Conservation (phyloP, 2,797 vertebrate genomes). For the Argyrosomus regius region DNA sequence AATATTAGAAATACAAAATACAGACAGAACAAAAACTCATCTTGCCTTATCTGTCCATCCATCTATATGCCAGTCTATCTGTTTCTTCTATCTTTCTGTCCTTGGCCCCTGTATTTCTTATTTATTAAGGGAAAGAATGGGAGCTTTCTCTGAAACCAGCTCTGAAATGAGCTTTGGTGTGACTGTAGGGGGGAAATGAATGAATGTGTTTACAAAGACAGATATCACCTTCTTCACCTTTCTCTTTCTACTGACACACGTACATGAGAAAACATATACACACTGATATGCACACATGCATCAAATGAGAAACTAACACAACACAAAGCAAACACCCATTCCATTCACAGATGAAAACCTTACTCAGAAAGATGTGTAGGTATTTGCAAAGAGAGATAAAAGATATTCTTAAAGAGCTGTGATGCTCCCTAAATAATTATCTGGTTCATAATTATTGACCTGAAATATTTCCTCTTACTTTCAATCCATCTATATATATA, state of each 20-base stretch:
- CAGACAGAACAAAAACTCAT: slow-evolving; percentile 40
- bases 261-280: slow-evolving; percentile 12
- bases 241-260: slow-evolving; percentile 2
- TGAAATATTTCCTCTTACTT: slow-evolving; percentile 41
- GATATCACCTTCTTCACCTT: slow-evolving; percentile 19
- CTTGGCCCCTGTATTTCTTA: slow-evolving; percentile 24
- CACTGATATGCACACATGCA: not conserved
- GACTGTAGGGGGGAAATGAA: slow-evolving; percentile 33
- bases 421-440: slow-evolving; percentile 40
- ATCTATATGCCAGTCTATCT: slow-evolving; percentile 29
- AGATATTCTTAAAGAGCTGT: slow-evolving; percentile 2
- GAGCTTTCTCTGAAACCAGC: slow-evolving; percentile 35
- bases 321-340: not conserved
- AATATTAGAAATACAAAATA: slow-evolving; percentile 22
- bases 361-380: slow-evolving; percentile 1
- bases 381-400: slow-evolving; percentile 1
- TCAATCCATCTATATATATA: slow-evolving; percentile 45
- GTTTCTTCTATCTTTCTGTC: slow-evolving; percentile 14
- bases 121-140: slow-evolving; percentile 39
- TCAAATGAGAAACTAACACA: slow-evolving; percentile 12
- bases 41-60: slow-evolving; percentile 31
- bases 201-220: slow-evolving; percentile 48
- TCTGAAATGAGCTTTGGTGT: slow-evolving; percentile 42
- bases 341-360: not conserved
- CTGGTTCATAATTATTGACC: slow-evolving; percentile 25